Evolutionary conservation across 1,140 invertebrate genomes (phyloP).

Genomic region (Drosophila azteca): DNA sequence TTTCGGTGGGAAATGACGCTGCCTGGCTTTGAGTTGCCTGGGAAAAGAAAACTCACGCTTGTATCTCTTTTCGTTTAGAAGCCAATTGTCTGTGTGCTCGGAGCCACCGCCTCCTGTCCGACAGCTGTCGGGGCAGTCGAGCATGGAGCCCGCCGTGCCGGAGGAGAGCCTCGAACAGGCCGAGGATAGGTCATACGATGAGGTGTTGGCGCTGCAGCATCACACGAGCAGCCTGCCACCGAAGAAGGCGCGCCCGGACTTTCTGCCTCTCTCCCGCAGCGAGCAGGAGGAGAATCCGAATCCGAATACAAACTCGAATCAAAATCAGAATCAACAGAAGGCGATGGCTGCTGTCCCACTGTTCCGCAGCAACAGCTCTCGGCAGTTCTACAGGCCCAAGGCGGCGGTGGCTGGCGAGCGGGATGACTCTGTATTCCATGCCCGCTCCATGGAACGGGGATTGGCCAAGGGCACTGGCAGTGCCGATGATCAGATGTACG

Average conservation of each 20-base stretch:
- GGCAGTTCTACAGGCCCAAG: conserved; percentile 79
- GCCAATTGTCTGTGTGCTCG: conserved; percentile 79
- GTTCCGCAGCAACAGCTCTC: conserved; percentile 74
- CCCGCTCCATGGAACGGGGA: conserved; percentile 63
- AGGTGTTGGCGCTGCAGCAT: conserved; percentile 49
- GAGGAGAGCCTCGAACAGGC: conserved; percentile 73
- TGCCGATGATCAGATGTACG: conserved; percentile 75
- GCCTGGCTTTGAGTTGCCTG: too few species aligned
- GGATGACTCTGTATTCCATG: conserved; percentile 79
- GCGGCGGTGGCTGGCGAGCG: conserved; percentile 56
- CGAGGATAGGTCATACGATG: conserved; percentile 29
- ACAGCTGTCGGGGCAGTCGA: conserved; percentile 82
- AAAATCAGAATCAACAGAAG: conserved; percentile 10
- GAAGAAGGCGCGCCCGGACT: conserved; percentile 75
- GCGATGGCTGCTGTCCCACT: conserved; percentile 35
- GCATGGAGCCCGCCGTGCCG: conserved; percentile 79
- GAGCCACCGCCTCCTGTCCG: conserved; percentile 77
- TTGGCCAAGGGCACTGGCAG: conserved; percentile 26
- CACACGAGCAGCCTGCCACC: conserved; percentile 51
- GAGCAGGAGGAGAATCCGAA: conserved; percentile 33
- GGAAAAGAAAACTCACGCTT: neutral
- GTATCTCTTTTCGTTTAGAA: conserved; percentile 24
- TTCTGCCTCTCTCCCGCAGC: conserved; percentile 59
- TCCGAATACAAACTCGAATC: neutral
- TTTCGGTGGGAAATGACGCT: conserved; percentile 58